Percentiles rank a stretch among this genome's conserved stretches.
Conservation (phyloP, 2,113 vertebrate genomes). For the Heloderma charlesbogerti region DNA sequence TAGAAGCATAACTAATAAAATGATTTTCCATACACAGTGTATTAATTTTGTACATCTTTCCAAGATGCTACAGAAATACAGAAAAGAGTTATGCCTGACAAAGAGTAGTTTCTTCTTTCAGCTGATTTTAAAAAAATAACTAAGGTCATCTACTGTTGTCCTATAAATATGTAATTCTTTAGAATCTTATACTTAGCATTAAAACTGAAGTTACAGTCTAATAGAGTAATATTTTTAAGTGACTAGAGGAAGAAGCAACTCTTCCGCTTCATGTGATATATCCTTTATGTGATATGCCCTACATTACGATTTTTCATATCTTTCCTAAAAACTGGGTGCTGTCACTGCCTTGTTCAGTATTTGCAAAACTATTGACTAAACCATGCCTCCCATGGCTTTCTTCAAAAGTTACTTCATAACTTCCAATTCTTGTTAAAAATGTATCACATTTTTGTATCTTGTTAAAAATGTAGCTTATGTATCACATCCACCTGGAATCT, state of each 20-base stretch:
- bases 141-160: neutral
- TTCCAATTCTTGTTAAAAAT: constrained; percentile 27
- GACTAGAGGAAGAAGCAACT: neutral
- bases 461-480: constrained; percentile 32
- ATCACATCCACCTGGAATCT: constrained; percentile 42
- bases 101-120: neutral
- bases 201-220: neutral
- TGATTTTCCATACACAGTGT: neutral
- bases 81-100: neutral
- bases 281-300: neutral
- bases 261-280: neutral
- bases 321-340: neutral
- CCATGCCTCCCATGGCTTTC: neutral
- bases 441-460: too few relatives aligned
- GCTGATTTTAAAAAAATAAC: neutral
- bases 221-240: neutral
- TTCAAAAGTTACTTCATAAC: constrained; percentile 31
- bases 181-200: neutral
- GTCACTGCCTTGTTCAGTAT: neutral
- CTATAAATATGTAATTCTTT: neutral
- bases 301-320: neutral
- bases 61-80: neutral
- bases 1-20: neutral
- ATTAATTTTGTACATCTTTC: neutral
- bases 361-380: neutral